Evolutionary conservation across 2,797 vertebrate species (phyloP).

Genomic region (Onychomys leucogaster): DNA sequence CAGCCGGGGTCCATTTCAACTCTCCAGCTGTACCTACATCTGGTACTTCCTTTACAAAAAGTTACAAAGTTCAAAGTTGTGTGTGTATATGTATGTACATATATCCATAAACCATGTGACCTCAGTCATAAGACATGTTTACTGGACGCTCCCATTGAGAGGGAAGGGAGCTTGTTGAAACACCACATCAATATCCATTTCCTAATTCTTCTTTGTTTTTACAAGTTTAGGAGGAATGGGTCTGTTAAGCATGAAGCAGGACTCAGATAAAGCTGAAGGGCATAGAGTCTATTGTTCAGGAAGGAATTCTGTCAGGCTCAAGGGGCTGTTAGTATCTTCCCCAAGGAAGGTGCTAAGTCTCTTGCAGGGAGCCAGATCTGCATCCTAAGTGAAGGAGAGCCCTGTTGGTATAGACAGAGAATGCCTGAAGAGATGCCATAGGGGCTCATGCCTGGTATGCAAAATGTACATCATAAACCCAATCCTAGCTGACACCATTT

Average conservation of each 20-base stretch:
- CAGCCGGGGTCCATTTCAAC: slow-evolving; percentile 24
- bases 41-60: slow-evolving; percentile 49
- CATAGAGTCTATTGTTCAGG: not conserved
- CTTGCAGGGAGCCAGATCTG: not conserved
- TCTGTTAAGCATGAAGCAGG: slow-evolving; percentile 26
- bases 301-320: not conserved
- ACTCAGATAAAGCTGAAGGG: slow-evolving; percentile 13
- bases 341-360: not conserved
- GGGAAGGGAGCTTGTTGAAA: not conserved
- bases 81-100: not conserved
- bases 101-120: not conserved
- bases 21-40: not conserved
- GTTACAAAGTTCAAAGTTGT: not conserved
- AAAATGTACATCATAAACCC: not conserved
- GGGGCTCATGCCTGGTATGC: not conserved
- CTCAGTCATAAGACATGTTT: not conserved
- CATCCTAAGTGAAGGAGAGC: not conserved
- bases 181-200: not conserved
- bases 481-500: not conserved
- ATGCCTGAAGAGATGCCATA: not conserved
- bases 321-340: not conserved
- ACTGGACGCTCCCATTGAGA: not conserved
- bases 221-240: not conserved
- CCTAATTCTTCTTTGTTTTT: not conserved
- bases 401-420: not conserved